These are phyloP conservation scores for Lasioglossum malachurum DNA, from an alignment of 2,888 invertebrate genomes.

Conservation along the genomic window DNA sequence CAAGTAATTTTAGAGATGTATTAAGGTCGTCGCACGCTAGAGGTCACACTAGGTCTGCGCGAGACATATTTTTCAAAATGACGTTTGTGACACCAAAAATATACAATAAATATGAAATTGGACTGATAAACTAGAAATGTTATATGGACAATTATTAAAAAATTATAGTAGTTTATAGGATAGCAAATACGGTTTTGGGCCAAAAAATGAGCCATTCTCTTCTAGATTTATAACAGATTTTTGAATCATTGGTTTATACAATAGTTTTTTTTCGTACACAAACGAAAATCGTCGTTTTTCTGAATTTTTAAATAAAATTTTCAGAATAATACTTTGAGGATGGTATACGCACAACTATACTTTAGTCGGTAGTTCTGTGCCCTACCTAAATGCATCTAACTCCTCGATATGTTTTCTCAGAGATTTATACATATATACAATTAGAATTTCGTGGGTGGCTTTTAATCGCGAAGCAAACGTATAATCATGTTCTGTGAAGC, in stretches of 20 bases:
- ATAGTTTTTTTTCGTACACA: background rate
- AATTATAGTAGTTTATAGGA: background rate
- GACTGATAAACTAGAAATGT: background rate
- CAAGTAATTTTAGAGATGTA: background rate
- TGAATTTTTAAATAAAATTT: too few relatives aligned
- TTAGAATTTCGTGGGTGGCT: slow-evolving; percentile 37
- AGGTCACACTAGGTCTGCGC: too few relatives aligned
- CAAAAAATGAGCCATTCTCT: background rate
- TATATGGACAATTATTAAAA: background rate
- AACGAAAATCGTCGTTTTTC: too few relatives aligned
- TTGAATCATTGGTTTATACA: background rate
- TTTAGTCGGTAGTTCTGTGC: background rate
- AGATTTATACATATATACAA: slow-evolving; percentile 38
- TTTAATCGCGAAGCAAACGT: slow-evolving; percentile 19
- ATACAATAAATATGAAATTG: background rate
- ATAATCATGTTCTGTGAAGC: slow-evolving; percentile 31
- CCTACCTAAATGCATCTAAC: background rate
- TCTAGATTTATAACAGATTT: background rate
- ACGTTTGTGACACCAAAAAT: background rate
- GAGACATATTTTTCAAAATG: background rate
- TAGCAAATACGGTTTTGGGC: background rate
- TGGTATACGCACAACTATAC: background rate
- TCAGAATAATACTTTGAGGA: background rate
- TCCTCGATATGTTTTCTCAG: background rate
- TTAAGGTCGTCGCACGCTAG: too few relatives aligned